Percentiles rank a stretch among this genome's conserved stretches.
phyloP scores from a whole-genome alignment of 2,113 vertebrate genomes.

The Gasterosteus nipponicus region DNA sequence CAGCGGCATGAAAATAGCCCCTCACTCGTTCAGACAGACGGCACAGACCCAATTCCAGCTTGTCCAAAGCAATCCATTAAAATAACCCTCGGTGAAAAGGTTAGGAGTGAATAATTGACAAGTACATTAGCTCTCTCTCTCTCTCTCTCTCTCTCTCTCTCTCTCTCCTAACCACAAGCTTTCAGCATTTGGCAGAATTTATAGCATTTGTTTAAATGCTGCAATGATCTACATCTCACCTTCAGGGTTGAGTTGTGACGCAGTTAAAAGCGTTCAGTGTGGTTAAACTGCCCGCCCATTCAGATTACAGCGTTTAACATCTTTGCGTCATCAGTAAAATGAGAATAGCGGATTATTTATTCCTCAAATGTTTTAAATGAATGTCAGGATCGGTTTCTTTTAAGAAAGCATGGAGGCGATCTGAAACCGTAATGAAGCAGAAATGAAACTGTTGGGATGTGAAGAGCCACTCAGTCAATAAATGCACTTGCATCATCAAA shows the following conservation, averaged over 20 bases:
- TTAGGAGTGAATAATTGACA: conserved; percentile 59
- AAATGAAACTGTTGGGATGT: background rate
- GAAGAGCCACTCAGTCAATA: background rate
- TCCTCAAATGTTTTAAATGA: background rate
- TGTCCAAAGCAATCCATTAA: conserved; percentile 6
- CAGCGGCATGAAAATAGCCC: conserved; percentile 6
- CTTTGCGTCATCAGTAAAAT: background rate
- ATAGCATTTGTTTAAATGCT: background rate
- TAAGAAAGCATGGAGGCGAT: background rate
- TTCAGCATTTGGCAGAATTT: background rate
- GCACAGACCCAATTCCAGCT: conserved; percentile 19
- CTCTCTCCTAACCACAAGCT: background rate
- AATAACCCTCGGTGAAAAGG: conserved; percentile 46
- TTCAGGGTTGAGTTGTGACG: background rate
- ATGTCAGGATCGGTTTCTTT: background rate
- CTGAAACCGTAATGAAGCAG: background rate
- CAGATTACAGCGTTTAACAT: background rate
- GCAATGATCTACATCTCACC: background rate
- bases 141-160: background rate
- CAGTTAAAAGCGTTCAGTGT: background rate
- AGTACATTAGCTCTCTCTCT: conserved; percentile 23
- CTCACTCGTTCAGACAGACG: conserved; percentile 6
- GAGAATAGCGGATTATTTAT: background rate
- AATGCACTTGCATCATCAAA: background rate
- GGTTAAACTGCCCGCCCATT: background rate